Conservation (phyloP, 2,888 invertebrate genomes). For the Drosophila nr. perissopoda region DNA sequence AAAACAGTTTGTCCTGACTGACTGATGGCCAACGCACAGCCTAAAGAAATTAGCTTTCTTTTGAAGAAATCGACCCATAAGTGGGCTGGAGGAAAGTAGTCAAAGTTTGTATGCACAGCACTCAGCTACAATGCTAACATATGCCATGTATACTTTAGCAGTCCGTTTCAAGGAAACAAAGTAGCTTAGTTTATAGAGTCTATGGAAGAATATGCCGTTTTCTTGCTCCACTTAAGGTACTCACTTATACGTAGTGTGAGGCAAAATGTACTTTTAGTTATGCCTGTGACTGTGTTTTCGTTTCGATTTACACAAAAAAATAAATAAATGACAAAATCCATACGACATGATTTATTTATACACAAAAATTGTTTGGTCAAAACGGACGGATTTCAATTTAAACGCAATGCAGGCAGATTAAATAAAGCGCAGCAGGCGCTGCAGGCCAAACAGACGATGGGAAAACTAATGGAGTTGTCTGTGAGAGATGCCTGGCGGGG, state of each 20-base stretch:
- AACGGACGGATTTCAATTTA: constrained; percentile 65
- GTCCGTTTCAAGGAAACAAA: not conserved
- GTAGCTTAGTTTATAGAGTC: not conserved
- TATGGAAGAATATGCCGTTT: not conserved
- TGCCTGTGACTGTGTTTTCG: not conserved
- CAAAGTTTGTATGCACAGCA: not conserved
- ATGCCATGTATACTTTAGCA: not conserved
- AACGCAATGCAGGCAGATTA: constrained; percentile 70
- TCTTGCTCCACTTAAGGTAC: not conserved
- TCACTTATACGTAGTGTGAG: constrained; percentile 16
- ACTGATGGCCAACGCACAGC: not conserved
- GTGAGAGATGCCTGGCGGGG: not conserved
- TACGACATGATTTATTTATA: constrained; percentile 43
- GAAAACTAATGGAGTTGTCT: constrained; percentile 1
- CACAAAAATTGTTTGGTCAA: constrained; percentile 61
- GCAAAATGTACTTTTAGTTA: constrained; percentile 1
- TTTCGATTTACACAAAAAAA: not conserved
- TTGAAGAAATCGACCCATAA: not conserved
- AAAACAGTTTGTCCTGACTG: not conserved
- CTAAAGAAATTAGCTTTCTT: not conserved
- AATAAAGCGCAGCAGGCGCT: constrained; percentile 57
- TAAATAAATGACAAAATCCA: constrained; percentile 2
- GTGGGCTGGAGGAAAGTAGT: not conserved
- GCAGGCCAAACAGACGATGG: constrained; percentile 20
- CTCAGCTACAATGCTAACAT: not conserved